Percentiles rank a stretch among this genome's conserved stretches.
Conservation (phyloP, 1,140 invertebrate genomes). For the Brachionus koreanus region DNA sequence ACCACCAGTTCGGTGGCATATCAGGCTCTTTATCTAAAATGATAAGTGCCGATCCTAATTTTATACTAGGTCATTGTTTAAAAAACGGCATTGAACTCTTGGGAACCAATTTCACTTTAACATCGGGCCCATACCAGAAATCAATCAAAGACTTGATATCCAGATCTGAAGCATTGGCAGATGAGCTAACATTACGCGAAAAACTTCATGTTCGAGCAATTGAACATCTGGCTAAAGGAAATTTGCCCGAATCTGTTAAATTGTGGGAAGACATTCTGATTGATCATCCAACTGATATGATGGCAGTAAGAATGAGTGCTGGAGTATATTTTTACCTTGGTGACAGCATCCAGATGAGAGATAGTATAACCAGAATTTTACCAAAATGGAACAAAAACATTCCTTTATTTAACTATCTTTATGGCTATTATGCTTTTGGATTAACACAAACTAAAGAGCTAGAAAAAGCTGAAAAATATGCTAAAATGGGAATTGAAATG, state of each 20-base stretch:
- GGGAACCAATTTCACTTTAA: constrained; percentile 52
- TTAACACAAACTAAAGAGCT: constrained; percentile 62
- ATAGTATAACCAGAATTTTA: constrained; percentile 61
- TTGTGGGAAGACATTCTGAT: constrained; percentile 62
- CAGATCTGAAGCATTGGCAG: neutral
- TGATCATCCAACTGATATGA: constrained; percentile 61
- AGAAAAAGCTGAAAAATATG: constrained; percentile 59
- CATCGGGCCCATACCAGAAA: neutral
- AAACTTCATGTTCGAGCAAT: constrained; percentile 1
- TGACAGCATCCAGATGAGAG: constrained; percentile 56
- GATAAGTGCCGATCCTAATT: constrained; percentile 59
- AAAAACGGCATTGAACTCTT: constrained; percentile 59
- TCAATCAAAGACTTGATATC: neutral
- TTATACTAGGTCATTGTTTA: constrained; percentile 61
- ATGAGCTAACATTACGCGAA: neutral
- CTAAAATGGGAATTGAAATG: constrained; percentile 56
- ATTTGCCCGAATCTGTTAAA: constrained; percentile 50
- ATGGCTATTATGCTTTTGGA: constrained; percentile 64
- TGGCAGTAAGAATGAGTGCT: constrained; percentile 63
- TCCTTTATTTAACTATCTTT: constrained; percentile 61
- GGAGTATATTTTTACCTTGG: constrained; percentile 64
- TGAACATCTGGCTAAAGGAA: neutral
- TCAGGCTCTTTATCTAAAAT: constrained; percentile 55
- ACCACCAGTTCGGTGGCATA: constrained; percentile 37
- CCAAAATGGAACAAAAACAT: constrained; percentile 57